Conservation (phyloP, 1,140 invertebrate species). For the Littorina saxatilis region DNA sequence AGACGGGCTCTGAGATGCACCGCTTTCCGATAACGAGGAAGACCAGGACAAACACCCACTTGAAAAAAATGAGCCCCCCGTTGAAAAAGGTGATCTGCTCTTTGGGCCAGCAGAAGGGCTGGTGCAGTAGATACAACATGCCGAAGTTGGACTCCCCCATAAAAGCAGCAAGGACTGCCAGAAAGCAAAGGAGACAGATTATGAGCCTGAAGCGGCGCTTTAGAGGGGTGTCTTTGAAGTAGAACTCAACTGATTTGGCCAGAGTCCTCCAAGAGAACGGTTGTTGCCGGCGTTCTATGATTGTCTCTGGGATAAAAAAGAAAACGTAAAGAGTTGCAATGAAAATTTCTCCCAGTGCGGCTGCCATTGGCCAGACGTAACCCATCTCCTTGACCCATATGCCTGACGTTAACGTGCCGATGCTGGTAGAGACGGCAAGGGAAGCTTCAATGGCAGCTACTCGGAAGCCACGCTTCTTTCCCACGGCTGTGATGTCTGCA, state of each 20-base stretch:
- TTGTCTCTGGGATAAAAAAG: constrained; percentile 22
- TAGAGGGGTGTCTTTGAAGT: constrained; percentile 22
- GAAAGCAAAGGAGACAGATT: constrained; percentile 10
- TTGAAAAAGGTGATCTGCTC: constrained; percentile 23
- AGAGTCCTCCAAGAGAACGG: constrained; percentile 2
- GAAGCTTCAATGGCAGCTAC: constrained; percentile 9
- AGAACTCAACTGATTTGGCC: constrained; percentile 29
- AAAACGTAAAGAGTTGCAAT: background rate
- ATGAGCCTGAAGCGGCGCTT: constrained; percentile 24
- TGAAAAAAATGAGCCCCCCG: constrained; percentile 1
- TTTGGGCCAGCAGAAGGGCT: constrained; percentile 26
- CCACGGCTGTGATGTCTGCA: constrained; percentile 5
- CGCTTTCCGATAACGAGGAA: background rate
- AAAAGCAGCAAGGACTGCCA: background rate
- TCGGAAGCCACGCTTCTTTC: constrained; percentile 8
- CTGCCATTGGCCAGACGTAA: constrained; percentile 19
- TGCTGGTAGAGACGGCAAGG: background rate
- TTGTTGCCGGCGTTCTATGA: background rate
- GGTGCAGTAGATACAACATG: constrained; percentile 19
- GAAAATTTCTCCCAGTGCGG: background rate
- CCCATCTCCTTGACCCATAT: constrained; percentile 20
- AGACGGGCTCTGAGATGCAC: constrained; percentile 21
- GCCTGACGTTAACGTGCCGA: background rate
- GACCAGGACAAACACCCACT: constrained; percentile 20
- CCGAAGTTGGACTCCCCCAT: constrained; percentile 2